Conservation (phyloP, 2,113 vertebrate species). For the Myrmecophaga tridactyla region DNA sequence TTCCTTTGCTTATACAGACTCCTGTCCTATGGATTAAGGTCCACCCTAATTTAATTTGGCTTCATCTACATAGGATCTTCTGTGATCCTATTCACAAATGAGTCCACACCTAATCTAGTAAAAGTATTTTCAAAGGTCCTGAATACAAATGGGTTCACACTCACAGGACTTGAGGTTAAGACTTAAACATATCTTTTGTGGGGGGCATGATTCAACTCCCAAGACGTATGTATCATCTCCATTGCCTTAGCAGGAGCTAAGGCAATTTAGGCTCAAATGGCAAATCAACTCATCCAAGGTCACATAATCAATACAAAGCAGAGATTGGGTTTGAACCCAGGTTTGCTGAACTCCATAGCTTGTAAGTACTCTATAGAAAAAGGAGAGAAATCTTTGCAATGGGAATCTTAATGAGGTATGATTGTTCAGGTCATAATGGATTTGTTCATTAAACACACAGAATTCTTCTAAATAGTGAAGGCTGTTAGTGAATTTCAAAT, state of each 20-base stretch:
- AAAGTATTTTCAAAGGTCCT: too few species aligned
- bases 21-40: too few species aligned
- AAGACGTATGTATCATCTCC: not conserved
- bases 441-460: not conserved
- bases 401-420: not conserved
- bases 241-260: not conserved
- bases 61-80: too few species aligned
- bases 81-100: too few species aligned
- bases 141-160: too few species aligned
- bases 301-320: not conserved
- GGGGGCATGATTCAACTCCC: too few species aligned
- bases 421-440: not conserved
- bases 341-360: not conserved
- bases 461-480: not conserved
- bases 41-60: too few species aligned
- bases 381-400: not conserved
- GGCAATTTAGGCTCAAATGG: not conserved
- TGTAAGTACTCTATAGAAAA: not conserved
- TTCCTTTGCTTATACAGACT: too few species aligned
- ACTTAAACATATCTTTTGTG: too few species aligned
- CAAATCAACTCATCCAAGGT: not conserved
- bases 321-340: not conserved
- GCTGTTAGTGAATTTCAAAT: not conserved
- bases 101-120: too few species aligned
- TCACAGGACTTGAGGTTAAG: too few species aligned